Evolutionary conservation across 2,113 vertebrate genomes (phyloP).

Genomic region (Hyperoodon ampullatus): DNA sequence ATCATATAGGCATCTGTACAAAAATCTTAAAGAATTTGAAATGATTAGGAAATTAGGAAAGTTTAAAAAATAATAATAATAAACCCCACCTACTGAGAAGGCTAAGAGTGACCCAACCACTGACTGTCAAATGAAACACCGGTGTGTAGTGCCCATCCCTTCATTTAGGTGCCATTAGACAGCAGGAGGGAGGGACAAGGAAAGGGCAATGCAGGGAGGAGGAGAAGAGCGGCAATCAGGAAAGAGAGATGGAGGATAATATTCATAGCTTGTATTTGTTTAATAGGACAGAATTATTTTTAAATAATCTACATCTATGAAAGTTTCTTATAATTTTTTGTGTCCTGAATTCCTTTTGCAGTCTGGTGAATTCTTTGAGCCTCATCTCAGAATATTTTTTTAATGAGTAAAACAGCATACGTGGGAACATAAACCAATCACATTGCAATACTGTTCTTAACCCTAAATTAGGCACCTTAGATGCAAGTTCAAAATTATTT

Average conservation of each 20-base stretch:
- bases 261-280: background rate
- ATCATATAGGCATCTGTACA: background rate
- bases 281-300: background rate
- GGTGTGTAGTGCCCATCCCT: rapidly evolving
- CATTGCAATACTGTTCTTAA: background rate
- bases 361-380: background rate
- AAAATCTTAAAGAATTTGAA: background rate
- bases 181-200: background rate
- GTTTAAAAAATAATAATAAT: background rate
- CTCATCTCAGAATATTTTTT: background rate
- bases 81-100: background rate
- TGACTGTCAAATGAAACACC: background rate
- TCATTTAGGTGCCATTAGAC: background rate
- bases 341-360: background rate
- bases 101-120: background rate
- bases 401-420: background rate
- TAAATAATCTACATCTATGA: background rate
- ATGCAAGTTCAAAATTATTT: background rate
- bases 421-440: background rate
- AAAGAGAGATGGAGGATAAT: background rate
- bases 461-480: background rate
- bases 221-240: background rate
- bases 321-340: background rate
- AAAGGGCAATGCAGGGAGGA: rapidly evolving
- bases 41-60: background rate